Evolutionary conservation across 2,888 invertebrate genomes (phyloP), one percentile per base, ranked within the genome.

Genomic region (Spicauda simplicius): DNA sequence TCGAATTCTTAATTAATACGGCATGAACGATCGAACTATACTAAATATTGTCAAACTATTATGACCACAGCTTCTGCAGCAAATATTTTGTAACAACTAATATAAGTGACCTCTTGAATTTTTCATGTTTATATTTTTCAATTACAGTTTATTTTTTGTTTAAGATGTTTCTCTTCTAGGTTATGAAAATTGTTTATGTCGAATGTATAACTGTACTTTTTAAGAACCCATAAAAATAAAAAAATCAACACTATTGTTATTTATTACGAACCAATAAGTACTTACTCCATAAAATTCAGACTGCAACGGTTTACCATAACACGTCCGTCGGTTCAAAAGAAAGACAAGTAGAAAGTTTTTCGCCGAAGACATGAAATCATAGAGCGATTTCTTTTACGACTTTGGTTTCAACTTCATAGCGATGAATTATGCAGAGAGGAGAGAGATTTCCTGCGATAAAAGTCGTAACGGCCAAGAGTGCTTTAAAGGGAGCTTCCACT

Each of bases 321-420:
- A 62, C 52, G 61, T 61, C 33, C 82, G 86, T 83, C 82, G 86
- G 87, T 88, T 87, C 84, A 80, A 87, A 87, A 84, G 85, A 84
- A 85, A 86, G 85, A 86, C 88, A 85, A 88, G 88, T 83, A 83
- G 79, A 88, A 92, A 92, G 84, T 91, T 91, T 86, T 80, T 84
- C 84, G 84, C 83, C 87, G 82, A 90, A 91, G 90, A 90, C 88
- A 90, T 88, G 90, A 89, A 91, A 92, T 93, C 91, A 91, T 91
- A 91, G 91, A 91, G 85, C 91, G 90, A 92, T 93, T 92, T 91
- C 91, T 91, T 92, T 92, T 93, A 92, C 91, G 91, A 91, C 90
- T 76, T 73, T 86, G 90, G 90, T 92, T 93, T 91, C 91, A 91
- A 93, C 92, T 92, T 91, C 90, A 89, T 87, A 88, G 85, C 90